Evolutionary conservation across 2,113 vertebrate species (phyloP).

Genomic region (Petromus typicus): DNA sequence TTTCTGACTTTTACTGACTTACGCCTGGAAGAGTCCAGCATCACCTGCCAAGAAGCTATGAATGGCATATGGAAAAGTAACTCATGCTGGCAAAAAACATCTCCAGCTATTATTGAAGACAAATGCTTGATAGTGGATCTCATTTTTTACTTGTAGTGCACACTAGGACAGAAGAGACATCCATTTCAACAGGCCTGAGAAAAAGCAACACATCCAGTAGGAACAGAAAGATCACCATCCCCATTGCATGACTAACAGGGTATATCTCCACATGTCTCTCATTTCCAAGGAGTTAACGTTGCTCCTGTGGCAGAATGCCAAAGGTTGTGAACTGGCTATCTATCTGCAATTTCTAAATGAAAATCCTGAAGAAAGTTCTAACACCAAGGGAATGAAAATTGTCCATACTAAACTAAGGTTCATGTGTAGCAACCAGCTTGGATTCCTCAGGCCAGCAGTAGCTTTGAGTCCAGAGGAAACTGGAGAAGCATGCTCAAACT

Average conservation of each 20-base stretch:
- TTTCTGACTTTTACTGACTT: too few relatives aligned
- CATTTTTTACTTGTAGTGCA: conserved; percentile 95
- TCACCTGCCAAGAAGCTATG: neutral
- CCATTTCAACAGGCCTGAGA: conserved; percentile 96
- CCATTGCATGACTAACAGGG: conserved; percentile 96
- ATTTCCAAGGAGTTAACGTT: conserved; percentile 95
- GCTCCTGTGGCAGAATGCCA: conserved; percentile 94
- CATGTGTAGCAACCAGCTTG: conserved; percentile 84
- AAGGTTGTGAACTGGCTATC: conserved; percentile 99
- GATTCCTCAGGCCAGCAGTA: conserved; percentile 84
- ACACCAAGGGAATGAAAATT: conserved; percentile 90
- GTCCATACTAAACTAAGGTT: conserved; percentile 85
- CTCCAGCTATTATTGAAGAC: neutral
- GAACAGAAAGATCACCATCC: conserved; percentile 94
- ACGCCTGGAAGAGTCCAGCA: conserved; percentile 92
- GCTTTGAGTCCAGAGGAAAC: conserved; percentile 86
- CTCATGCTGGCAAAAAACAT: neutral
- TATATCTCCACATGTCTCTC: conserved; percentile 96
- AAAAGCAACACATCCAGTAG: conserved; percentile 95
- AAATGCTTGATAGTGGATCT: neutral
- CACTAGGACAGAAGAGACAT: conserved; percentile 95
- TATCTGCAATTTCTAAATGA: conserved; percentile 93
- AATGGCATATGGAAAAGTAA: neutral
- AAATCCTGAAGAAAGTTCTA: conserved; percentile 94
- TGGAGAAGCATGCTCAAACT: conserved; percentile 69